Conservation (phyloP, 2,888 invertebrate genomes). For the Drosophila tripunctata region DNA sequence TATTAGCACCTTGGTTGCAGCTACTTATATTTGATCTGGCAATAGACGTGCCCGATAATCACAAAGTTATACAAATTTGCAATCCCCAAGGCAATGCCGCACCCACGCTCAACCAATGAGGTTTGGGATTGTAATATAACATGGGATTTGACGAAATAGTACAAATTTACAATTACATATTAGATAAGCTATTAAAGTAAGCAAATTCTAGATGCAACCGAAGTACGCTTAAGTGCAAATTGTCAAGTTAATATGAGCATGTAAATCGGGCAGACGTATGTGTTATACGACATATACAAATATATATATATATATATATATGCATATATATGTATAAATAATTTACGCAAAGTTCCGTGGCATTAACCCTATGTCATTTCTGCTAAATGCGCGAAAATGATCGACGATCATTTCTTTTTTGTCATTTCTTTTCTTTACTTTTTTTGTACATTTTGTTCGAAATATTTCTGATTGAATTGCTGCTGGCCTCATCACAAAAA, state of each 20-base stretch:
- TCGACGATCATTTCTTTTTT: neutral
- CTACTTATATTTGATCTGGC: slow-evolving; percentile 46
- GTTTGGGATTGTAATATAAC: slow-evolving; percentile 9
- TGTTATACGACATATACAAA: too few relatives aligned
- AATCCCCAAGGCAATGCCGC: slow-evolving; percentile 59
- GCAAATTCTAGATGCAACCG: neutral
- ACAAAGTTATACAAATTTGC: slow-evolving; percentile 42
- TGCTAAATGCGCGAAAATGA: slow-evolving; percentile 30
- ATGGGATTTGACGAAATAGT: neutral
- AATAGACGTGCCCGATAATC: slow-evolving; percentile 49
- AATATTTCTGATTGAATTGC: slow-evolving; percentile 8
- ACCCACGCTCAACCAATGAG: slow-evolving; percentile 35
- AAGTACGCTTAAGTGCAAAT: slow-evolving; percentile 24
- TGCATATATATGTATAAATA: neutral
- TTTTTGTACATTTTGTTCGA: slow-evolving; percentile 1
- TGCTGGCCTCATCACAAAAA: slow-evolving; percentile 36
- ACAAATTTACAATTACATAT: neutral
- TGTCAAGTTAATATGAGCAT: slow-evolving; percentile 33
- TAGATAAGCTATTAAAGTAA: slow-evolving; percentile 4
- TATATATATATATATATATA: too few relatives aligned
- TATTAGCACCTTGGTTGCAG: slow-evolving; percentile 52
- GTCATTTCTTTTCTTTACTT: neutral
- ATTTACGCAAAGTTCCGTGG: slow-evolving; percentile 23
- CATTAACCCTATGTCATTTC: slow-evolving; percentile 56
- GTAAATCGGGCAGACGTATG: slow-evolving; percentile 53